These are phyloP conservation scores for Acronicta leporina DNA, from an alignment of 2,888 invertebrate species.

Conservation along the genomic window DNA sequence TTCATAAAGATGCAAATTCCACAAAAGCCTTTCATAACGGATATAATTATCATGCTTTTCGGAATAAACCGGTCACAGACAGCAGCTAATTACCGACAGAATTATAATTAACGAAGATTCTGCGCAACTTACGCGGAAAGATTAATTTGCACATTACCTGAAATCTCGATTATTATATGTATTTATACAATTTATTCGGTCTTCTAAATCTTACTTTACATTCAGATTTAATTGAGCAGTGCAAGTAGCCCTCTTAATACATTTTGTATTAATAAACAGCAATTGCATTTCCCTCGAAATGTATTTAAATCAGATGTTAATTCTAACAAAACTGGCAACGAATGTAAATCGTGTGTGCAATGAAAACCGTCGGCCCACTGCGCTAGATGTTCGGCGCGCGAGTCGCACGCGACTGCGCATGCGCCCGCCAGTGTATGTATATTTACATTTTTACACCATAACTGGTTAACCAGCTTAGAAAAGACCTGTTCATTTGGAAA, in stretches of 20 bases:
- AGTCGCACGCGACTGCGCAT: slow-evolving; percentile 70
- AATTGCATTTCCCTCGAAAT: slow-evolving; percentile 36
- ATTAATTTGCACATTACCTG: too few species aligned
- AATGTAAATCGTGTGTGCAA: slow-evolving; percentile 47
- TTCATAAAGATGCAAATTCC: too few species aligned
- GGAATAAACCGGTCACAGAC: too few species aligned
- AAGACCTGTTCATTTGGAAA: slow-evolving; percentile 43
- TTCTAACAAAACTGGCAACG: slow-evolving; percentile 30
- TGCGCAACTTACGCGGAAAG: too few species aligned
- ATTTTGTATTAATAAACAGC: slow-evolving; percentile 5
- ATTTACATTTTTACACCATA: slow-evolving; percentile 53
- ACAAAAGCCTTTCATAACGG: too few species aligned
- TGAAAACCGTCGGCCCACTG: slow-evolving; percentile 67
- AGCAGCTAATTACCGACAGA: too few species aligned
- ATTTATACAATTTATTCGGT: too few species aligned
- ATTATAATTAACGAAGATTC: too few species aligned
- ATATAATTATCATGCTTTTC: too few species aligned
- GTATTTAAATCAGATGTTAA: slow-evolving; percentile 47
- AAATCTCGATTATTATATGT: too few species aligned
- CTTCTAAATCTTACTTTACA: too few species aligned
- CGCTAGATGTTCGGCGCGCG: slow-evolving; percentile 71
- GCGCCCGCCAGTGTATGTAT: slow-evolving; percentile 34
- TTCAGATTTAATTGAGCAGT: too few species aligned
- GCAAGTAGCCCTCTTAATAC: neutral
- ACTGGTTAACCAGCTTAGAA: slow-evolving; percentile 53